A percentile compares a stretch with the other conserved stretches of the same genome.
phyloP scores from a whole-genome alignment of 2,113 vertebrate species.

The Ammodytes dubius region DNA sequence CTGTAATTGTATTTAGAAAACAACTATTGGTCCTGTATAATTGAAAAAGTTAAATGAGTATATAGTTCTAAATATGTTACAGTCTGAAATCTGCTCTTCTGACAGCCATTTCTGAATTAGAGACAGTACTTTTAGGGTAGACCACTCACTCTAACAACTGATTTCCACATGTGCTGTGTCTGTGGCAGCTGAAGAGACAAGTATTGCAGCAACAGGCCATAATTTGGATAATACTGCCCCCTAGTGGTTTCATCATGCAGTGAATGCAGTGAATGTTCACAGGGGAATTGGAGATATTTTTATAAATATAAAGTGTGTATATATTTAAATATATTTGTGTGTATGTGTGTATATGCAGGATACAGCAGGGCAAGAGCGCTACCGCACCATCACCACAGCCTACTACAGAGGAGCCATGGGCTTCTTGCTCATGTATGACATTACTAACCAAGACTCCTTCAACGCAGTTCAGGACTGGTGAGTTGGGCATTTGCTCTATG shows the following conservation, averaged over 20 bases:
- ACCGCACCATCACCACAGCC: conserved; percentile 90
- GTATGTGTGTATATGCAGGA: conserved; percentile 80
- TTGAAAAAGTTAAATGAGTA: no score
- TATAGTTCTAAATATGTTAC: neutral
- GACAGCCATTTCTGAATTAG: neutral
- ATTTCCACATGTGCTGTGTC: neutral
- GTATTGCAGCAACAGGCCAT: neutral
- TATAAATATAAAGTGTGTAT: neutral
- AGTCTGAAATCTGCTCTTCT: neutral
- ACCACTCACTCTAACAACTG: neutral
- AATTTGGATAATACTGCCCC: conserved; percentile 38
- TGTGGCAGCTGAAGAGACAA: neutral
- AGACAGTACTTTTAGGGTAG: neutral
- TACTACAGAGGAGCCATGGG: conserved; percentile 92
- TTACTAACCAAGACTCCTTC: conserved; percentile 90
- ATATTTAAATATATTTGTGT: neutral
- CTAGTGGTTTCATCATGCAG: conserved; percentile 44
- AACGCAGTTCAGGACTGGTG: conserved; percentile 90
- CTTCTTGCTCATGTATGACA: conserved; percentile 91
- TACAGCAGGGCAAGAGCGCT: conserved; percentile 90
- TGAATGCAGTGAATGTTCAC: neutral
- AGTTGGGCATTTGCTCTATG: conserved; percentile 41
- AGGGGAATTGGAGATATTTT: neutral
- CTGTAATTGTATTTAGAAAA: no score
- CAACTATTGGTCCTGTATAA: no score